phyloP scores from a whole-genome alignment of 2,113 vertebrate species.

The Picathartes gymnocephalus region DNA sequence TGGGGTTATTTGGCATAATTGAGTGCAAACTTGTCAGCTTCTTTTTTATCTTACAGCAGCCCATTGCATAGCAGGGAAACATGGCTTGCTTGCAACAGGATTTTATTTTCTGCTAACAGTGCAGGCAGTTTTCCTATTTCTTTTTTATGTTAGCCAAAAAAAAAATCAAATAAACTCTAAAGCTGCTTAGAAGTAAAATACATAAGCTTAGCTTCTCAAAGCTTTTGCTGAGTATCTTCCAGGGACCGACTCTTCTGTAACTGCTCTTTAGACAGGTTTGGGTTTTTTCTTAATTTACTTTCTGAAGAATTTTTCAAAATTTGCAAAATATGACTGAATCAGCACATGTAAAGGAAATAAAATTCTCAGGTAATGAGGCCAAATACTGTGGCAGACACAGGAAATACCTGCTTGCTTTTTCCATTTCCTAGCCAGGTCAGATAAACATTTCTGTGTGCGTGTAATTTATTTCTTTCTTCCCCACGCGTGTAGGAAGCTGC shows the following conservation, averaged over 20 bases:
- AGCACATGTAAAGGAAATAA: constrained; percentile 13
- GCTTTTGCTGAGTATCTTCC: constrained; percentile 24
- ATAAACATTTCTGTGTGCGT: background rate
- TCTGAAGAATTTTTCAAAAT: background rate
- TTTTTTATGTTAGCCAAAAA: constrained; percentile 9
- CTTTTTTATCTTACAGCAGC: constrained; percentile 30
- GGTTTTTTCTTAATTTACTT: background rate
- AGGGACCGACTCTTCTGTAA: background rate
- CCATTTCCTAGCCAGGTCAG: background rate
- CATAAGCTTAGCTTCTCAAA: constrained; percentile 24
- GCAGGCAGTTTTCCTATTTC: constrained; percentile 27
- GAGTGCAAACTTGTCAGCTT: constrained; percentile 63
- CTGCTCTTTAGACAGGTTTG: background rate
- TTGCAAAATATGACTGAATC: background rate
- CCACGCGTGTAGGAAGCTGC: background rate
- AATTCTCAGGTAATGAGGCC: background rate
- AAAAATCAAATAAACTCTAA: constrained; percentile 37
- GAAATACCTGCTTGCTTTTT: background rate
- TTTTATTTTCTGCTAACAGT: constrained; percentile 43
- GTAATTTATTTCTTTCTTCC: background rate
- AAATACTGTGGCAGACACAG: background rate
- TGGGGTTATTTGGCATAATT: constrained; percentile 57
- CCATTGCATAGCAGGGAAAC: constrained; percentile 12
- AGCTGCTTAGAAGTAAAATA: constrained; percentile 55
- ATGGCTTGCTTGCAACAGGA: constrained; percentile 32